Evolutionary conservation across 2,888 invertebrate genomes (phyloP), one percentile per base, ranked within the genome.

Genomic region (Hyposoter didymator): DNA sequence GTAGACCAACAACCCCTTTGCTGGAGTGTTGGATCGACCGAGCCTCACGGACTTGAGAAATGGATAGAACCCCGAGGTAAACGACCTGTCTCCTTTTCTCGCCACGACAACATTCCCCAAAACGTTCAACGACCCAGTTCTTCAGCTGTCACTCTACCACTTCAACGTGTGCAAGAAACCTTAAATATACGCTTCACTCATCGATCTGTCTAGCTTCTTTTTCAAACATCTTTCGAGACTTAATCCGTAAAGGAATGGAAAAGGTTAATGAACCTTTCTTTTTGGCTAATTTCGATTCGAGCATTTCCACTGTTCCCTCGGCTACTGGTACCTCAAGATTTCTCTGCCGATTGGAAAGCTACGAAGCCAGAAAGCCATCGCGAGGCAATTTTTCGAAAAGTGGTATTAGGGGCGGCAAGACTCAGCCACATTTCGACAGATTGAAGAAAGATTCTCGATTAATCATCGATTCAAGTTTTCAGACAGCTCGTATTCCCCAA

Each of bases 1-100:
- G 59, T 73, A 39, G 55, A 73, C 32, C 49, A 70, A 59, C 59
- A 59, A 59, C 59, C 59, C 59, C 28, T 59, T 39, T 59, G 59
- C 28, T 59, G 6, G 28, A 28, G 59, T 59, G 28, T 59, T 59
- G 59, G 14, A 28, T 59, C 5, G 59, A 14, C 59, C 28, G 14
- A 28, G 28, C 28, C 14, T 59, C 43, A 22, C 55, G 43, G n/a
- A 52, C 32, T 35, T 69, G 55, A 74, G 66, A 74, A 66, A 45
- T 32, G 52, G 45, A 32, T 17, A 49, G 32, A 66, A 43, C 3
- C 5, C 12, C 32, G 43, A 67, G 49, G 49, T 55, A 75, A 28
- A 69, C 32, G 47, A 76, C 59, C 74, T 69, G 49, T 39, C 49
- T 47, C 12, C 39, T 62, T 69, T 28, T 69, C 35, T 59, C 39